phyloP scores from a whole-genome alignment of 2,888 invertebrate genomes.

The Colostygia pectinataria region DNA sequence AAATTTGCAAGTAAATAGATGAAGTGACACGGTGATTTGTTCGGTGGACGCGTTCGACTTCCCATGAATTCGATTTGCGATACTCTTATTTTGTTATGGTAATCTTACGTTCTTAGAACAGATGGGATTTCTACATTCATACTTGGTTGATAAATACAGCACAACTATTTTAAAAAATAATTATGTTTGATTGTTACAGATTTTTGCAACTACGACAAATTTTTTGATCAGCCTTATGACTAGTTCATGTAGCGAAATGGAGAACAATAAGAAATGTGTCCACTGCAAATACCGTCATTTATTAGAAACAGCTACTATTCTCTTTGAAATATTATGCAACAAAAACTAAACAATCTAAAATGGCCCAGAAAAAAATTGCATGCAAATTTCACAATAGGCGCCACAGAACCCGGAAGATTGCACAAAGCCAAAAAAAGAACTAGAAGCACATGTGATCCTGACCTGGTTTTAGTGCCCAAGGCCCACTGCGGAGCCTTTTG shows the following conservation, averaged over 20 bases:
- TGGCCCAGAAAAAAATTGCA: slow-evolving; percentile 69
- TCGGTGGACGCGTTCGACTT: slow-evolving; percentile 64
- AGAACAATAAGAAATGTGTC: not conserved
- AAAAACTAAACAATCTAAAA: slow-evolving; percentile 51
- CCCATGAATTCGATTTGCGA: slow-evolving; percentile 65
- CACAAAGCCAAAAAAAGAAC: slow-evolving; percentile 64
- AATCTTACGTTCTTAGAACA: slow-evolving; percentile 38
- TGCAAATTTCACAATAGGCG: slow-evolving; percentile 60
- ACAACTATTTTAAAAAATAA: too few relatives aligned
- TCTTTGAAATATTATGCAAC: slow-evolving; percentile 22
- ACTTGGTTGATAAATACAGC: too few relatives aligned
- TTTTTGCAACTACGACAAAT: too few relatives aligned
- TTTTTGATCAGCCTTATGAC: too few relatives aligned
- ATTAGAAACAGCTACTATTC: slow-evolving; percentile 17
- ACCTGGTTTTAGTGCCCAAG: slow-evolving; percentile 72
- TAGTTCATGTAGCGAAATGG: too few relatives aligned
- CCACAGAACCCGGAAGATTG: slow-evolving; percentile 74
- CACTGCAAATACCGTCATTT: slow-evolving; percentile 4
- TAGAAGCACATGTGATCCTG: slow-evolving; percentile 79
- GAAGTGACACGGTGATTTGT: slow-evolving; percentile 78
- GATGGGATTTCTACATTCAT: slow-evolving; percentile 1
- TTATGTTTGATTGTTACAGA: too few relatives aligned
- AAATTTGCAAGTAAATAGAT: slow-evolving; percentile 82
- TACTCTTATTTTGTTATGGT: slow-evolving; percentile 41
- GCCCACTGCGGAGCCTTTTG: slow-evolving; percentile 65